Evolutionary conservation across 1,140 invertebrate species (phyloP).

Genomic region (Drosophila sulfurigaster): DNA sequence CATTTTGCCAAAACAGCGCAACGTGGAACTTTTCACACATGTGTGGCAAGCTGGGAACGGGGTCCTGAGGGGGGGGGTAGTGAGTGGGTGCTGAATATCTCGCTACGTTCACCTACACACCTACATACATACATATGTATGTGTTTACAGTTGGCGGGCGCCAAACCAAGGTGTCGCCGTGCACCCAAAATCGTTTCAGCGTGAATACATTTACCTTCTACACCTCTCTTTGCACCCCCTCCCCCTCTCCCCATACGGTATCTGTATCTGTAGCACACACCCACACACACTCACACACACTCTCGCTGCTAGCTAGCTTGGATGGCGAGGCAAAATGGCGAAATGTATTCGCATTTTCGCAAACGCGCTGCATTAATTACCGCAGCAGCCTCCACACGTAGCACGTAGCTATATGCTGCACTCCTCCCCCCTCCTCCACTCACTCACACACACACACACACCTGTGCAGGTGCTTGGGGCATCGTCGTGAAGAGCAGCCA

Average conservation of each 20-base stretch:
- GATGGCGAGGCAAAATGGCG: constrained; percentile 48
- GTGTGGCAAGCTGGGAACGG: constrained; percentile 28
- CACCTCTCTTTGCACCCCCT: not conserved
- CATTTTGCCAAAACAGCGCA: constrained; percentile 78
- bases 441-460: not conserved
- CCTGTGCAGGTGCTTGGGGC: constrained; percentile 61
- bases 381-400: constrained; percentile 69
- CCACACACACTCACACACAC: not conserved
- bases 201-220: constrained; percentile 72
- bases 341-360: constrained; percentile 83
- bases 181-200: constrained; percentile 80
- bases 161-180: constrained; percentile 81
- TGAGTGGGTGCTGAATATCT: constrained; percentile 10
- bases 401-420: constrained; percentile 10
- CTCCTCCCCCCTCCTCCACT: not conserved
- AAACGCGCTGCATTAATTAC: constrained; percentile 83
- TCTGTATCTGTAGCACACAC: constrained; percentile 33
- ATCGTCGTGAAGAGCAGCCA: constrained; percentile 23
- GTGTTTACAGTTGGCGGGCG: constrained; percentile 81
- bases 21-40: constrained; percentile 79
- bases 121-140: constrained; percentile 63
- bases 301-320: not conserved
- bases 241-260: constrained; percentile 17
- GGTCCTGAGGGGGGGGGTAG: not conserved
- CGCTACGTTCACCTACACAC: constrained; percentile 11